A percentile compares a stretch with the other conserved stretches of the same genome.
These are phyloP conservation scores for Colletes collaris DNA, from an alignment of 2,888 invertebrate genomes.

Conservation along the genomic window DNA sequence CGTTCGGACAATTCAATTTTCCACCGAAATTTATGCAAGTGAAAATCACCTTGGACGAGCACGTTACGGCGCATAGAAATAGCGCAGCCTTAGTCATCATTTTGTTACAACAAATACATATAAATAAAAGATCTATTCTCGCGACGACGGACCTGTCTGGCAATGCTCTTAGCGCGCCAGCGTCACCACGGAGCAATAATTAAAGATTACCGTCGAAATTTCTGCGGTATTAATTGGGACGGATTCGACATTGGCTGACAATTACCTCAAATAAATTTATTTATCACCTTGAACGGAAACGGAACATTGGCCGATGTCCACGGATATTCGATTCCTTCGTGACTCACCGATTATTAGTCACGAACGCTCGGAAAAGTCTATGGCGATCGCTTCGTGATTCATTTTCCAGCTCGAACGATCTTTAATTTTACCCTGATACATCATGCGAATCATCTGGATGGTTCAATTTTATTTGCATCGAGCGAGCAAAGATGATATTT, in stretches of 20 bases:
- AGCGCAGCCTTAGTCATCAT: constrained; percentile 32
- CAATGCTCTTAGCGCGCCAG: constrained; percentile 15
- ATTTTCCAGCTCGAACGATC: constrained; percentile 10
- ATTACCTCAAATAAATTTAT: constrained; percentile 20
- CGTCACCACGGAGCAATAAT: constrained; percentile 23
- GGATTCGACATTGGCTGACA: constrained; percentile 37
- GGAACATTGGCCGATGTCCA: constrained; percentile 56
- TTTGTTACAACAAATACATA: constrained; percentile 40
- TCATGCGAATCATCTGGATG: too few relatives aligned
- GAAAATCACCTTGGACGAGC: constrained; percentile 29
- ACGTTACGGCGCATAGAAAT: constrained; percentile 40
- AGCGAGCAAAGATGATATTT: too few relatives aligned
- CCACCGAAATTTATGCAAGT: neutral
- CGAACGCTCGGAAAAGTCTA: neutral
- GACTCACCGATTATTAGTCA: constrained; percentile 51
- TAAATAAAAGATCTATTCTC: constrained; percentile 43
- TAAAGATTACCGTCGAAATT: constrained; percentile 22
- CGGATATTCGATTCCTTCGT: constrained; percentile 31
- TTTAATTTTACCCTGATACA: constrained; percentile 47
- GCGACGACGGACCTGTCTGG: constrained; percentile 19
- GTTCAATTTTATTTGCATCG: too few relatives aligned
- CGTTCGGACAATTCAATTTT: neutral
- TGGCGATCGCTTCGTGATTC: constrained; percentile 35
- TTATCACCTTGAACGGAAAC: constrained; percentile 8
- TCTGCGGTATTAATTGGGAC: constrained; percentile 42